phyloP scores from a whole-genome alignment of 2,888 invertebrate genomes.

The Aporophyla lueneburgensis region DNA sequence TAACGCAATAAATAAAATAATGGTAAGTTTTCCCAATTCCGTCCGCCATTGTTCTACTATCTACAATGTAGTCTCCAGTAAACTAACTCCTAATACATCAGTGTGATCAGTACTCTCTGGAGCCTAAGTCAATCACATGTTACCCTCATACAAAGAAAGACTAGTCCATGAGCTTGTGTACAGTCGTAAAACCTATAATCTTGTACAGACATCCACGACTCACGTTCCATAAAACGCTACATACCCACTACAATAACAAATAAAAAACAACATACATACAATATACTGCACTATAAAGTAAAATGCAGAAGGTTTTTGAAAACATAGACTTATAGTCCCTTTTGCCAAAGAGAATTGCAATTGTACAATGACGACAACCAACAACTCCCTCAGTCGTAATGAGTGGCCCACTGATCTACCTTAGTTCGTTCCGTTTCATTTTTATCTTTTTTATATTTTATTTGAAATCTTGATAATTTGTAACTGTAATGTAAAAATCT shows the following conservation, averaged over 20 bases:
- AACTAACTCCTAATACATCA: neutral
- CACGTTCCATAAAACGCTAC: conserved; percentile 46
- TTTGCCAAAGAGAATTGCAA: too few relatives aligned
- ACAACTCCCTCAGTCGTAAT: too few relatives aligned
- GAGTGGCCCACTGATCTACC: too few relatives aligned
- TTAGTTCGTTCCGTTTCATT: too few relatives aligned
- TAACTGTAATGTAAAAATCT: too few relatives aligned
- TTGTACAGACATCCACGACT: conserved; percentile 27
- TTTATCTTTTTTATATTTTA: too few relatives aligned
- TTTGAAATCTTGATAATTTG: too few relatives aligned
- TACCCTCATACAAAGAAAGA: neutral
- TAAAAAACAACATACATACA: conserved; percentile 53
- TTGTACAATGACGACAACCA: too few relatives aligned
- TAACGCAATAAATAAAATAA: neutral
- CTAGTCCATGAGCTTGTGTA: neutral
- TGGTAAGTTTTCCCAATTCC: neutral
- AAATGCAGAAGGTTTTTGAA: conserved; percentile 26
- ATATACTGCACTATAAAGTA: neutral
- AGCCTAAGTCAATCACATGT: neutral
- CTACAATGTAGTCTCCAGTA: neutral
- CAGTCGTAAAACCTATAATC: conserved; percentile 41
- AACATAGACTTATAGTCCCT: too few relatives aligned
- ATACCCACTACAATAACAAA: conserved; percentile 43
- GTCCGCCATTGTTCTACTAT: neutral
- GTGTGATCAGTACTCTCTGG: neutral